These are phyloP conservation scores for Phalanger gymnotis DNA, from an alignment of 2,797 vertebrate genomes.

Conservation along the genomic window DNA sequence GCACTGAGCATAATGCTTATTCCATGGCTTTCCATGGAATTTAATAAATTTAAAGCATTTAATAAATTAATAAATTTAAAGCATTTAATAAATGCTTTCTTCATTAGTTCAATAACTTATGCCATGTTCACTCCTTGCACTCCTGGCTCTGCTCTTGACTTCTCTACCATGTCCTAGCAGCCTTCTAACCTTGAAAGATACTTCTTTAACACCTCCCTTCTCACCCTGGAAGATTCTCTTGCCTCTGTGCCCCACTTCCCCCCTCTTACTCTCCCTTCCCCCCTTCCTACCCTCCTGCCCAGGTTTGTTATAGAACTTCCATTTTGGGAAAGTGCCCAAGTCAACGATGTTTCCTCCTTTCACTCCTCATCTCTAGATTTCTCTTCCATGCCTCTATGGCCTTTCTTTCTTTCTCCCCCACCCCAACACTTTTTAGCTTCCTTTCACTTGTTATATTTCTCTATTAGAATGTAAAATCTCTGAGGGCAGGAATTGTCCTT, in stretches of 20 bases:
- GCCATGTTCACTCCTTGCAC: neutral
- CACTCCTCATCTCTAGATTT: neutral
- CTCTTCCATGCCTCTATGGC: neutral
- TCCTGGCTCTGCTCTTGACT: neutral
- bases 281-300: no score
- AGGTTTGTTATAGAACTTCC: neutral
- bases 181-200: neutral
- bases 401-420: neutral
- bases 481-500: neutral
- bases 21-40: no score
- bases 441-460: neutral
- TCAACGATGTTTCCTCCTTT: neutral
- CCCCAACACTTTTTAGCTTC: neutral
- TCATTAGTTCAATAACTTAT: conserved; percentile 26
- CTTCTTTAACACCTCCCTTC: neutral
- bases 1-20: neutral
- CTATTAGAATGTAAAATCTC: neutral
- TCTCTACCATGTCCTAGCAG: neutral
- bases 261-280: no score
- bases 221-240: neutral
- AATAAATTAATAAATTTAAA: no score
- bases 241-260: no score
- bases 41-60: no score
- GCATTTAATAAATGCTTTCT: neutral
- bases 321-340: neutral